Conservation (phyloP, 2,888 invertebrate species). For the Hymenopus coronatus region DNA sequence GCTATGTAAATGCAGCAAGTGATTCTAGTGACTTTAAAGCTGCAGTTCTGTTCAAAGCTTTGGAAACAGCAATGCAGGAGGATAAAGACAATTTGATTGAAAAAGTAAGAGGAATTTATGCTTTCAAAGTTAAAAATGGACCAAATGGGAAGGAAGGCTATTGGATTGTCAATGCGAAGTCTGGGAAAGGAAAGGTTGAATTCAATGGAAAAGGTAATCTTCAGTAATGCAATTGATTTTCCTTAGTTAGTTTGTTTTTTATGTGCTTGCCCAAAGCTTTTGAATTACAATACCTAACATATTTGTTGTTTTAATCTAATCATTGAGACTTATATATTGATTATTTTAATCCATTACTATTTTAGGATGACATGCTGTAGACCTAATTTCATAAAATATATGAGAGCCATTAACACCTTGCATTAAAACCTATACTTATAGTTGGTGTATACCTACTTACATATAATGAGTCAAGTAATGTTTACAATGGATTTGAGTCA, state of each 20-base stretch:
- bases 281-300: neutral
- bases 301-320: neutral
- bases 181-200: slow-evolving; percentile 81
- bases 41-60: slow-evolving; percentile 72
- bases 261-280: neutral
- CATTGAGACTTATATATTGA: no score
- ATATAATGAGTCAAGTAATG: no score
- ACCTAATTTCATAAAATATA: no score
- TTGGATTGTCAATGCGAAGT: slow-evolving; percentile 92
- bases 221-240: neutral
- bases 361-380: no score
- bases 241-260: no score
- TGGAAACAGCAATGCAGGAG: slow-evolving; percentile 77
- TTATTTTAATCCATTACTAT: no score
- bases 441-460: no score
- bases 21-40: slow-evolving; percentile 65
- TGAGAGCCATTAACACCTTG: no score
- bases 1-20: slow-evolving; percentile 34
- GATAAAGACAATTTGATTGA: slow-evolving; percentile 79
- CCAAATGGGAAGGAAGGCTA: slow-evolving; percentile 75
- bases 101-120: slow-evolving; percentile 82
- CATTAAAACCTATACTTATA: no score
- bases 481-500: no score
- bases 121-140: slow-evolving; percentile 82
- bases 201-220: slow-evolving; percentile 64